These are phyloP conservation scores for Charadrius vociferus DNA, from an alignment of 2,113 vertebrate species.

Conservation along the genomic window DNA sequence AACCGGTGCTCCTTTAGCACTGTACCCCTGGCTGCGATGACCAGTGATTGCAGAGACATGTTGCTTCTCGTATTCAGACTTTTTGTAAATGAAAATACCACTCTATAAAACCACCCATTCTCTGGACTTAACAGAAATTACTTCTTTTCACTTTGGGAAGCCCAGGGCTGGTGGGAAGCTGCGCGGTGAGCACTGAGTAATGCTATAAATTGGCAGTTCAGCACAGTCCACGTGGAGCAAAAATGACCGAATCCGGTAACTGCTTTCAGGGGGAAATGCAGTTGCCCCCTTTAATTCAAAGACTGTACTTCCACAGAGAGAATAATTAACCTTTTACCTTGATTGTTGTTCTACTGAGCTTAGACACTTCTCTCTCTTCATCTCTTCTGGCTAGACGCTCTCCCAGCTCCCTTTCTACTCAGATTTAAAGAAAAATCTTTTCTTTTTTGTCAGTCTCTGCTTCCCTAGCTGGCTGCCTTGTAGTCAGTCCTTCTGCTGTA, in stretches of 20 bases:
- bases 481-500: background rate
- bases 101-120: background rate
- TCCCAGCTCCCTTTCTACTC: background rate
- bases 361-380: background rate
- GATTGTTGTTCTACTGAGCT: background rate
- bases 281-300: background rate
- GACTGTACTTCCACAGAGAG: background rate
- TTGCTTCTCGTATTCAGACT: background rate
- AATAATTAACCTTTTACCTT: constrained; percentile 26
- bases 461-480: background rate
- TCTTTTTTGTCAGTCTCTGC: background rate
- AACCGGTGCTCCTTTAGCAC: background rate
- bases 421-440: constrained; percentile 25
- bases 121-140: background rate
- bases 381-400: background rate
- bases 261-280: background rate
- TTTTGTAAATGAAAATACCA: background rate
- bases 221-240: background rate
- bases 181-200: background rate
- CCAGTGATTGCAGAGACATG: background rate
- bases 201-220: background rate
- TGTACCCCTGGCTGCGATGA: background rate
- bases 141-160: background rate
- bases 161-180: background rate
- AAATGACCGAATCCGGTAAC: background rate